Percentiles rank a stretch among this genome's conserved stretches.
phyloP scores from a whole-genome alignment of 2,888 invertebrate genomes.

The Heptascelio sp. region DNA sequence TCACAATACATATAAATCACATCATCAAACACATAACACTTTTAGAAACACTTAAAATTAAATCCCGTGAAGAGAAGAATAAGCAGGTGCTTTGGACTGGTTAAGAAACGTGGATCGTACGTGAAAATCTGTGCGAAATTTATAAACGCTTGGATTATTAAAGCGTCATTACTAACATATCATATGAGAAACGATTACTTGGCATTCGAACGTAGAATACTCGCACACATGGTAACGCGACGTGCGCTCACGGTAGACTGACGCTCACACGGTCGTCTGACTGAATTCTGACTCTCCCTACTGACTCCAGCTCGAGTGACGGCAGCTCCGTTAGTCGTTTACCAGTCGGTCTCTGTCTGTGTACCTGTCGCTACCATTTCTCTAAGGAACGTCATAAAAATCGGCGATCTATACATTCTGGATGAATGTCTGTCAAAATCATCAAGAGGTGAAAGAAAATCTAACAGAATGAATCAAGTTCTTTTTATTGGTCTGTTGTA shows the following conservation, averaged over 20 bases:
- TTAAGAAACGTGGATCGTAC: not conserved
- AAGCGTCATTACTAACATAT: slow-evolving; percentile 57
- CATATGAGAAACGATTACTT: slow-evolving; percentile 33
- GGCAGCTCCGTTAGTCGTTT: slow-evolving; percentile 59
- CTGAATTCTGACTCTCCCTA: slow-evolving; percentile 83
- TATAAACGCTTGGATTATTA: slow-evolving; percentile 43
- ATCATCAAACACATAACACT: slow-evolving; percentile 50
- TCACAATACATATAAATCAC: slow-evolving; percentile 52
- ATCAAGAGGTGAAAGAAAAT: no score
- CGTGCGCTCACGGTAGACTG: slow-evolving; percentile 83
- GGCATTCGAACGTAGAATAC: slow-evolving; percentile 8
- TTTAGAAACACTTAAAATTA: slow-evolving; percentile 37
- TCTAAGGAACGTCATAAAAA: no score
- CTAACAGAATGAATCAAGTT: no score
- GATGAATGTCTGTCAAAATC: no score
- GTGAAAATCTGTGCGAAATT: slow-evolving; percentile 35
- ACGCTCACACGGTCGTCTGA: slow-evolving; percentile 80
- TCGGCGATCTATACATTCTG: no score
- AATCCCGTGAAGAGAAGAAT: not conserved
- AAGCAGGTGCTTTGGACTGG: slow-evolving; percentile 40
- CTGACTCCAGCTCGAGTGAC: slow-evolving; percentile 72
- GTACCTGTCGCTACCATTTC: no score
- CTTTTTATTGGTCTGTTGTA: no score
- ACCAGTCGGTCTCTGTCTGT: no score
- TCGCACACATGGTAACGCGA: slow-evolving; percentile 79